A percentile compares a stretch with the other conserved stretches of the same genome.
Evolutionary conservation across 2,113 vertebrate genomes (phyloP).

Genomic region (Ptychochromis oligacanthus): DNA sequence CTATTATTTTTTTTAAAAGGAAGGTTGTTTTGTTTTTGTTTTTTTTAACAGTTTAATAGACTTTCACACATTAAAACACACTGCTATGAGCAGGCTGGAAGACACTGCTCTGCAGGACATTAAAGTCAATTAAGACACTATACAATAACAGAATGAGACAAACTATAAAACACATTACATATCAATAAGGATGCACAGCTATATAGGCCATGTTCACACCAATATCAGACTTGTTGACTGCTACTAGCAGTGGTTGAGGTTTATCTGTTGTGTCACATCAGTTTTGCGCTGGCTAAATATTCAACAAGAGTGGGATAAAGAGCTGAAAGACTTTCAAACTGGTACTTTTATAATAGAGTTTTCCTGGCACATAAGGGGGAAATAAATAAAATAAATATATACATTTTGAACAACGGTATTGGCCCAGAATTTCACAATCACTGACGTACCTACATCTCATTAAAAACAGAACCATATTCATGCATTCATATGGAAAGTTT

Average conservation of each 20-base stretch:
- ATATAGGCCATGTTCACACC: background rate
- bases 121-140: background rate
- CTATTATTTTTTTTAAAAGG: background rate
- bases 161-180: background rate
- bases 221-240: background rate
- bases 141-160: background rate
- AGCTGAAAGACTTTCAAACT: background rate
- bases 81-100: background rate
- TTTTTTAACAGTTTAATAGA: background rate
- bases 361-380: background rate
- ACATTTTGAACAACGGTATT: background rate
- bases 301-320: background rate
- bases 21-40: rapidly evolving
- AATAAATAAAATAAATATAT: background rate
- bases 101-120: background rate
- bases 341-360: too few relatives aligned
- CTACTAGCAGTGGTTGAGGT: background rate
- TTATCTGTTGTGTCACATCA: too few relatives aligned
- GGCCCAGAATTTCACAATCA: background rate
- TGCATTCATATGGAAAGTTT: background rate
- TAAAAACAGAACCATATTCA: background rate
- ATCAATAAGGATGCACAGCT: background rate
- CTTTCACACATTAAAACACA: background rate
- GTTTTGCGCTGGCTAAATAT: too few relatives aligned
- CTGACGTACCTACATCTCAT: background rate